Percentiles rank a stretch among this genome's conserved stretches.
phyloP scores from a whole-genome alignment of 2,797 vertebrate genomes.

The Psittacula echo region DNA sequence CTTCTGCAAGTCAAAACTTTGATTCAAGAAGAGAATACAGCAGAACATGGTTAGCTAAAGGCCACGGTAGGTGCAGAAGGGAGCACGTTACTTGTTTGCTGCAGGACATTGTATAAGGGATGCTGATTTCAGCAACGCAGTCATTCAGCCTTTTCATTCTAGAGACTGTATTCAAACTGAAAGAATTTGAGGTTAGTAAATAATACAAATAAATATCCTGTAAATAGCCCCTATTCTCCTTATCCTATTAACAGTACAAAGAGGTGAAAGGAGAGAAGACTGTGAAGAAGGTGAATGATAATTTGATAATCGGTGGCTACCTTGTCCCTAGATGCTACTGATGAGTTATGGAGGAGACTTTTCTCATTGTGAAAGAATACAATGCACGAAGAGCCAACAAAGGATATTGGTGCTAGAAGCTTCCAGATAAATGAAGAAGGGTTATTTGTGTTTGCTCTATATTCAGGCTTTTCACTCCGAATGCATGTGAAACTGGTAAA shows the following conservation, averaged over 20 bases:
- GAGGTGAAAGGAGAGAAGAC: constrained; percentile 34
- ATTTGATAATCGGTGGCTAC: constrained; percentile 8
- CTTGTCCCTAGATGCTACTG: constrained; percentile 11
- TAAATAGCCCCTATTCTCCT: constrained; percentile 59
- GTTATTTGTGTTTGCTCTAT: not conserved
- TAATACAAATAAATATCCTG: constrained; percentile 46
- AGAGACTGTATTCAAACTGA: constrained; percentile 49
- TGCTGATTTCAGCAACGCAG: constrained; percentile 30
- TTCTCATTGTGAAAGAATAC: constrained; percentile 20
- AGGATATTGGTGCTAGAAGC: constrained; percentile 64
- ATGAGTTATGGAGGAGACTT: constrained; percentile 35
- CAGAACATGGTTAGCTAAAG: not conserved
- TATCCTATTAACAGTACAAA: constrained; percentile 40
- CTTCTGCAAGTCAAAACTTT: constrained; percentile 71
- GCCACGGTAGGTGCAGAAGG: not conserved
- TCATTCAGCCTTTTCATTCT: constrained; percentile 52
- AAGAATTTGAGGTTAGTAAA: constrained; percentile 55
- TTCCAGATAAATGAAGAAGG: constrained; percentile 56
- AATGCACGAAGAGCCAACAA: constrained; percentile 23
- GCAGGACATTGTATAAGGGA: not conserved
- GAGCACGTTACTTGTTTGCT: constrained; percentile 1
- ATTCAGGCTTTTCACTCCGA: constrained; percentile 51
- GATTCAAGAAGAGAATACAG: constrained; percentile 40
- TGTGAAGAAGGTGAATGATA: not conserved
- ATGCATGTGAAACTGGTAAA: constrained; percentile 63